These are phyloP conservation scores for Pomatorhinus ruficollis DNA, from an alignment of 2,113 vertebrate species.

Conservation along the genomic window DNA sequence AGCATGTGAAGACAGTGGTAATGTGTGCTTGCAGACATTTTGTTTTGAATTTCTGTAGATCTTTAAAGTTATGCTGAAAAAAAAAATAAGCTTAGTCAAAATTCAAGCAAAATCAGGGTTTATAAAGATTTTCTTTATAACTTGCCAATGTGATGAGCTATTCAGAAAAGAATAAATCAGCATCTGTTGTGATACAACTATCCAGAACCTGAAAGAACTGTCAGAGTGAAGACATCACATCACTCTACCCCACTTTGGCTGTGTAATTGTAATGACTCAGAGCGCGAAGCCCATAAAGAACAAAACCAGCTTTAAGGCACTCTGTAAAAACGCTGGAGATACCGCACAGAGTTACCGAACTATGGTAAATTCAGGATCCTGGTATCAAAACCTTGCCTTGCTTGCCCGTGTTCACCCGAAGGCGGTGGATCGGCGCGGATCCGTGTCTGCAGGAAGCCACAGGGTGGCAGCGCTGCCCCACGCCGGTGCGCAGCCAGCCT, in stretches of 20 bases:
- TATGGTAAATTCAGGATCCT: not conserved
- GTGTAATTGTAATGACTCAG: not conserved
- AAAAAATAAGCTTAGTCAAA: not conserved
- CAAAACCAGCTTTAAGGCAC: not conserved
- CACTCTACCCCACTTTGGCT: not conserved
- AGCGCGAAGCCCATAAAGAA: not conserved
- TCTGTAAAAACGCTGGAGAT: not conserved
- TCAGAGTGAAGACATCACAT: not conserved
- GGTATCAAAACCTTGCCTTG: not conserved
- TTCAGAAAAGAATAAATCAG: not conserved
- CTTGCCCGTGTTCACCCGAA: not conserved
- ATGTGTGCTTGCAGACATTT: not conserved
- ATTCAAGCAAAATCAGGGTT: not conserved
- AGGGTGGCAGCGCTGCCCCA: constrained; percentile 54
- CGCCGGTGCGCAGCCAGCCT: not conserved
- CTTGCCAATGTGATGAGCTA: not conserved
- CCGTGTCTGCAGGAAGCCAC: not conserved
- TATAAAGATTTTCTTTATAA: not conserved
- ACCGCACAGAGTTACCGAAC: not conserved
- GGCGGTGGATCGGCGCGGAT: not conserved
- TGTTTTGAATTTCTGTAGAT: not conserved
- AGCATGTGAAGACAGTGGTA: not conserved
- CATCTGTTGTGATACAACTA: not conserved
- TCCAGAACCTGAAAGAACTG: not conserved
- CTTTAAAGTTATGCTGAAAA: not conserved